phyloP scores from a whole-genome alignment of 2,888 invertebrate species.

The Cheilosia variabilis region DNA sequence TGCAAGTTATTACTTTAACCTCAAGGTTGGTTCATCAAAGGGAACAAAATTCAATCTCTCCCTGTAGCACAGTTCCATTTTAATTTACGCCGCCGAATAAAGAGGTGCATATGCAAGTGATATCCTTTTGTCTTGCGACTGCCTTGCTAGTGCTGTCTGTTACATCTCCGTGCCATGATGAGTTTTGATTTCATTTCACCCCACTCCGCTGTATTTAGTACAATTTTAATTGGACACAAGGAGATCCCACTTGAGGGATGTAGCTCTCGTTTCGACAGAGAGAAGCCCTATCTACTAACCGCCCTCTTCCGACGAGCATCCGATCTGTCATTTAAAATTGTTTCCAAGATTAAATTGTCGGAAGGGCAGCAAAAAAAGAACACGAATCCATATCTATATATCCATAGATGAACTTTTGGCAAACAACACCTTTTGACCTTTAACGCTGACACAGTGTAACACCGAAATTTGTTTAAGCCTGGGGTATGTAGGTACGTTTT shows the following conservation, averaged over 20 bases:
- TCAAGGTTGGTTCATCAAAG: too few species aligned
- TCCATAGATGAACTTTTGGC: constrained; percentile 30
- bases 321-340: constrained; percentile 18
- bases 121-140: too few species aligned
- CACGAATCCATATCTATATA: neutral
- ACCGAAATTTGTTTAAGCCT: constrained; percentile 41
- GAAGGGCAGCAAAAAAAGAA: neutral
- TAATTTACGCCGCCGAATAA: too few species aligned
- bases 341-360: constrained; percentile 31
- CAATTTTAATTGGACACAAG: constrained; percentile 27
- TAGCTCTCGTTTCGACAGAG: neutral
- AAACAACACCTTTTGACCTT: constrained; percentile 61
- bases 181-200: neutral
- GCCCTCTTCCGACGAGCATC: neutral
- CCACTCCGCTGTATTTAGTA: neutral
- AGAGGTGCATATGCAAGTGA: too few species aligned
- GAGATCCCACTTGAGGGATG: constrained; percentile 30
- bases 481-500: constrained; percentile 5
- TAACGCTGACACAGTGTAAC: constrained; percentile 36
- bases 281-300: neutral
- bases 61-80: too few species aligned
- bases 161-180: neutral
- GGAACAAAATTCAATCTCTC: too few species aligned
- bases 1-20: too few species aligned
- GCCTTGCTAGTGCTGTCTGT: too few species aligned